These are phyloP conservation scores for Drosophila leontia DNA, from an alignment of 1,140 invertebrate genomes.

Conservation along the genomic window DNA sequence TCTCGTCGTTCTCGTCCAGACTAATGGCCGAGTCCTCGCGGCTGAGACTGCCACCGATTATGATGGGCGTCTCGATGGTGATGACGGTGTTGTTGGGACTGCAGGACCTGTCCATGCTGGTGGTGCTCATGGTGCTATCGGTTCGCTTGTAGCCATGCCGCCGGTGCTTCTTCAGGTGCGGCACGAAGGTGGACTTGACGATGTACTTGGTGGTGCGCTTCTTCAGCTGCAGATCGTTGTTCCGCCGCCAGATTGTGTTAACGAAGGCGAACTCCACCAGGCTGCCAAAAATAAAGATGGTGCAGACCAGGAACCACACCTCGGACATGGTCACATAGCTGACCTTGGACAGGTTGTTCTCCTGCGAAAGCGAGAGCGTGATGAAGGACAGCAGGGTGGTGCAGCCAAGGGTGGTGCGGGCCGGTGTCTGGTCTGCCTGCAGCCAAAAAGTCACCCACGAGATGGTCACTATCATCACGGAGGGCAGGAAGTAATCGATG, in stretches of 20 bases:
- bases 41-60: conserved; percentile 51
- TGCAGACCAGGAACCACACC: conserved; percentile 94
- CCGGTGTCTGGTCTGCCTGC: conserved; percentile 93
- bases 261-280: conserved; percentile 96
- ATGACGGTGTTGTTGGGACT: conserved; percentile 61
- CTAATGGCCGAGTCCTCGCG: conserved; percentile 61
- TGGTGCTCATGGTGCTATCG: conserved; percentile 85
- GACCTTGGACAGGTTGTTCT: conserved; percentile 92
- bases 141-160: conserved; percentile 78
- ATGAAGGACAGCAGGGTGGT: conserved; percentile 95
- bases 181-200: conserved; percentile 92
- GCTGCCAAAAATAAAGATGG: conserved; percentile 93
- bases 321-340: conserved; percentile 95
- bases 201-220: conserved; percentile 94
- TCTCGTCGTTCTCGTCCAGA: conserved; percentile 66
- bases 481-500: conserved; percentile 95
- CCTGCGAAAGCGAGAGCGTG: conserved; percentile 91
- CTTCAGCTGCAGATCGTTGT: conserved; percentile 92
- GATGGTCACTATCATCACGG: conserved; percentile 93
- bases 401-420: conserved; percentile 90
- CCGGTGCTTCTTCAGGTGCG: conserved; percentile 88
- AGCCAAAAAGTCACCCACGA: conserved; percentile 97
- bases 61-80: conserved; percentile 71
- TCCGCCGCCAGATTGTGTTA: conserved; percentile 93
- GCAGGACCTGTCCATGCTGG: conserved; percentile 84